phyloP scores from a whole-genome alignment of 2,888 invertebrate species.

The Lordiphosa fenestrarum region DNA sequence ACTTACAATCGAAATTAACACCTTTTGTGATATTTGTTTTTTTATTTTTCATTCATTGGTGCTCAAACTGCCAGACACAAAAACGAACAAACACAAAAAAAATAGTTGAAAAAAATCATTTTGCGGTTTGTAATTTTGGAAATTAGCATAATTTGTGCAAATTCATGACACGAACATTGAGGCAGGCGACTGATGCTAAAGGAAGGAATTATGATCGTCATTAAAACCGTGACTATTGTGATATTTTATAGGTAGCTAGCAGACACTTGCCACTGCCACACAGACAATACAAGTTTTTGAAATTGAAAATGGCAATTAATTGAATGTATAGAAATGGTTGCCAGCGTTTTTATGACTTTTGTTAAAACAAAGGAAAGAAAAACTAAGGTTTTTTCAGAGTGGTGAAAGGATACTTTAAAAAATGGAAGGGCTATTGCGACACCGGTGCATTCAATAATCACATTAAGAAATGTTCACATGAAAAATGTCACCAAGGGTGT shows the following conservation, averaged over 20 bases:
- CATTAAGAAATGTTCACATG: too few species aligned
- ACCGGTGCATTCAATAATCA: too few species aligned
- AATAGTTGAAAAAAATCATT: constrained; percentile 36
- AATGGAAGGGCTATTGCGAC: too few species aligned
- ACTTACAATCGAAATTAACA: constrained; percentile 72
- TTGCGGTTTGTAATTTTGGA: constrained; percentile 66
- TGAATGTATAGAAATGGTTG: constrained; percentile 19
- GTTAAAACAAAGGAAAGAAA: too few species aligned
- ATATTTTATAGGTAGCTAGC: constrained; percentile 9
- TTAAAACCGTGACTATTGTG: constrained; percentile 27
- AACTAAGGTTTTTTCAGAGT: too few species aligned
- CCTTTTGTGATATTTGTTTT: constrained; percentile 49
- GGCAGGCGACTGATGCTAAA: constrained; percentile 12
- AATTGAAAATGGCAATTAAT: constrained; percentile 24
- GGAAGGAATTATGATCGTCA: constrained; percentile 34
- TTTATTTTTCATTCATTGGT: constrained; percentile 15
- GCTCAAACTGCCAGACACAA: constrained; percentile 34
- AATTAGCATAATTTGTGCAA: constrained; percentile 76
- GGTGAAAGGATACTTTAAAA: too few species aligned
- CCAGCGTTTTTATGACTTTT: background rate
- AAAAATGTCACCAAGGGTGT: too few species aligned
- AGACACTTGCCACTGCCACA: constrained; percentile 14
- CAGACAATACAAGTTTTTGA: constrained; percentile 1
- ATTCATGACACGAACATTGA: constrained; percentile 67
- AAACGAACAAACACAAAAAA: constrained; percentile 23